phyloP scores from a whole-genome alignment of 2,888 invertebrate genomes.

The Pristionchus mayeri region DNA sequence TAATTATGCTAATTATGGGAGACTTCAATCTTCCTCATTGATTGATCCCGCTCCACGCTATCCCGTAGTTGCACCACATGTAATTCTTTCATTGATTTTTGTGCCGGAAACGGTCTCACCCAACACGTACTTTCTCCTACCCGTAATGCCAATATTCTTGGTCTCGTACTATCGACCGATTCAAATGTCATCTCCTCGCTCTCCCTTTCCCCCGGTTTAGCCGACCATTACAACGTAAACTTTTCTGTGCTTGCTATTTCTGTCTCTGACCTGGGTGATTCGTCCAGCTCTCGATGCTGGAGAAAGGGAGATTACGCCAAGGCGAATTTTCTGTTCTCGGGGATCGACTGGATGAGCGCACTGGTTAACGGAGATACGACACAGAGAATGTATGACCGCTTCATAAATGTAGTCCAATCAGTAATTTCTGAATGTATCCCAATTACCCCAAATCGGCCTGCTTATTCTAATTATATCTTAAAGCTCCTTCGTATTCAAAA shows the following conservation, averaged over 20 bases:
- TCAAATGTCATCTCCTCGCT: not conserved
- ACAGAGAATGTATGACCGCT: constrained; percentile 9
- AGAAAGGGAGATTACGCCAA: not conserved
- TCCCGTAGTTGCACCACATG: not conserved
- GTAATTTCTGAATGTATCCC: not conserved
- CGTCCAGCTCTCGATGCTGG: not conserved
- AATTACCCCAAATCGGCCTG: not conserved
- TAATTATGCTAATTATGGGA: constrained; percentile 7
- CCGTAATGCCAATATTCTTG: not conserved
- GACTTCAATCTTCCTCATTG: constrained; percentile 18
- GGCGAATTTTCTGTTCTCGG: not conserved
- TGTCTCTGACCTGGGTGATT: not conserved
- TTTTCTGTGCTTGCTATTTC: not conserved
- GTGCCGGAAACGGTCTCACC: not conserved
- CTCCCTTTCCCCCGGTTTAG: not conserved
- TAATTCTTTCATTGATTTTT: not conserved
- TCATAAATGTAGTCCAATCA: not conserved
- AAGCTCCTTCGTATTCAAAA: not conserved
- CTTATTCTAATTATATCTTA: not conserved
- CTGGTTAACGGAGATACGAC: constrained; percentile 2
- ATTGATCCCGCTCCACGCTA: not conserved
- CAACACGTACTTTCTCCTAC: constrained; percentile 28
- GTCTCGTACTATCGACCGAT: not conserved
- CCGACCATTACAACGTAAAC: not conserved
- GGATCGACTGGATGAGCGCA: constrained; percentile 19